These are phyloP conservation scores for Eciton burchellii DNA, from an alignment of 1,140 invertebrate species.

Conservation along the genomic window DNA sequence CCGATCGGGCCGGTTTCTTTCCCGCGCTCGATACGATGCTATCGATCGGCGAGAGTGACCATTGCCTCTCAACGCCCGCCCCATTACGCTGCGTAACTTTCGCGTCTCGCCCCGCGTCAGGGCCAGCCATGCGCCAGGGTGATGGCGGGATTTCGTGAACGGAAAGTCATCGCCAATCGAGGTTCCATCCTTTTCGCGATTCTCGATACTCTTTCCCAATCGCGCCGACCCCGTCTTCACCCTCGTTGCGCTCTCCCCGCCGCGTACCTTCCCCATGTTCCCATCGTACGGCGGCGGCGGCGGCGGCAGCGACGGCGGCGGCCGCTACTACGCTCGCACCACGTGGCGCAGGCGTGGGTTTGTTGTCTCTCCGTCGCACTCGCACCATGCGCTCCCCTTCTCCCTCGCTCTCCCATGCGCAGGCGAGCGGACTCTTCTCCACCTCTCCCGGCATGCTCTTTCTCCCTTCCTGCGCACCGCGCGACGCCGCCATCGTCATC, in stretches of 20 bases:
- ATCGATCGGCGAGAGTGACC: constrained; percentile 67
- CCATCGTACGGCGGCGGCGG: too few species aligned
- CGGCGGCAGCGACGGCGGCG: too few species aligned
- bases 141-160: not conserved
- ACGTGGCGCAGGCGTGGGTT: constrained; percentile 81
- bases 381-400: constrained; percentile 13
- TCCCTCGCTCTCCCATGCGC: constrained; percentile 20
- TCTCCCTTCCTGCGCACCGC: not conserved
- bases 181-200: not conserved
- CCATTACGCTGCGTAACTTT: constrained; percentile 10
- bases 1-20: constrained; percentile 16
- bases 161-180: not conserved
- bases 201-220: not conserved
- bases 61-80: not conserved
- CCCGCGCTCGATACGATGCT: constrained; percentile 44
- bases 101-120: constrained; percentile 3
- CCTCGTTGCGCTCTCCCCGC: constrained; percentile 28
- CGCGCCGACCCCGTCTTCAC: not conserved
- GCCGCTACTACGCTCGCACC: constrained; percentile 54
- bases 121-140: not conserved
- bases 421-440: not conserved
- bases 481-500: constrained; percentile 15
- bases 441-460: too few species aligned
- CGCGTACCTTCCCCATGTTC: constrained; percentile 14
- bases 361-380: constrained; percentile 75